Percentiles rank a stretch among this genome's conserved stretches.
Evolutionary conservation across 2,888 invertebrate species (phyloP).

Genomic region (Dasysyrphus albostriatus): DNA sequence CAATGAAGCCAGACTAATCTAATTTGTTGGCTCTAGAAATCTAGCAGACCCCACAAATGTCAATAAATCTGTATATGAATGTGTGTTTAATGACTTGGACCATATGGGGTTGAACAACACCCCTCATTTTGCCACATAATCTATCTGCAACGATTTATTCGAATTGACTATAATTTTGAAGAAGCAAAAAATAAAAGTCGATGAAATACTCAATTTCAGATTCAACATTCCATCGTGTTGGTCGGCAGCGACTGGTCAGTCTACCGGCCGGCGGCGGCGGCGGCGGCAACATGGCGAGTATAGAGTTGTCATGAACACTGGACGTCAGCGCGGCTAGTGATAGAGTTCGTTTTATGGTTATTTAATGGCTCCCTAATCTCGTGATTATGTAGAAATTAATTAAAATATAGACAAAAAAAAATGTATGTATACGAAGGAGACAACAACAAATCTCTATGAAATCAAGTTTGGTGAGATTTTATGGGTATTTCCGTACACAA

Average conservation of each 20-base stretch:
- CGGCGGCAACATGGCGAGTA: too few species aligned
- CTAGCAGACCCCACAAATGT: not conserved
- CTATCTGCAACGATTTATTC: not conserved
- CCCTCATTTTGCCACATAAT: conserved; percentile 6
- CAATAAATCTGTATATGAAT: not conserved
- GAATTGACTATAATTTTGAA: not conserved
- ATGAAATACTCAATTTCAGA: conserved; percentile 47
- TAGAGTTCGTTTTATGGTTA: conserved; percentile 61
- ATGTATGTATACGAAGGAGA: conserved; percentile 1
- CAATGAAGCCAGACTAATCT: not conserved
- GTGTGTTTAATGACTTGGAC: not conserved
- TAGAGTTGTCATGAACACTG: not conserved
- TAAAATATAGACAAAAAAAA: conserved; percentile 44
- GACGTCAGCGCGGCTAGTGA: conserved; percentile 8
- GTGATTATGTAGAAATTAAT: conserved; percentile 65
- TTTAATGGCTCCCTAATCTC: conserved; percentile 60
- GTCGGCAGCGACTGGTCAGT: too few species aligned
- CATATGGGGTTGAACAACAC: not conserved
- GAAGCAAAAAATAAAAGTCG: conserved; percentile 9
- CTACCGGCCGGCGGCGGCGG: not conserved
- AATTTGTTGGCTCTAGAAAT: not conserved
- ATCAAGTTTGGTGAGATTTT: conserved; percentile 66
- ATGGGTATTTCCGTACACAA: conserved; percentile 62
- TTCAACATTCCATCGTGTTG: conserved; percentile 43
- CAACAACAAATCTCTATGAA: conserved; percentile 8